These are phyloP conservation scores for Zophobas morio DNA, from an alignment of 1,140 invertebrate species.

Conservation along the genomic window DNA sequence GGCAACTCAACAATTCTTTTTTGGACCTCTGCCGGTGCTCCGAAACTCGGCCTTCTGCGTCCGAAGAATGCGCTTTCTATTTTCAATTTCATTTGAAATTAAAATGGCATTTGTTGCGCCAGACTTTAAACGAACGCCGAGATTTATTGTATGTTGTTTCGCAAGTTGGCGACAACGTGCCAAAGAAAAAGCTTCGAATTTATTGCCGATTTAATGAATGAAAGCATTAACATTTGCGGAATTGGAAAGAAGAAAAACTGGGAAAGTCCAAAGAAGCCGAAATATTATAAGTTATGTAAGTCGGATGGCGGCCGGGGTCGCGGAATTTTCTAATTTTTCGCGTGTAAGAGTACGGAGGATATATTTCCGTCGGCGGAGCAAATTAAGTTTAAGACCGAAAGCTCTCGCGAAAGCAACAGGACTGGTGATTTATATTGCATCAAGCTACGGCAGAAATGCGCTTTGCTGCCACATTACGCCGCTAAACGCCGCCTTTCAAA, in stretches of 20 bases:
- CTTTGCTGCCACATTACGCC: conserved; percentile 15
- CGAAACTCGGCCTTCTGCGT: conserved; percentile 10
- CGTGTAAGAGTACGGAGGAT: conserved; percentile 14
- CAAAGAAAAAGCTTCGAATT: conserved; percentile 28
- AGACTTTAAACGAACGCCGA: conserved; percentile 22
- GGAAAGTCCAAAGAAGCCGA: not conserved
- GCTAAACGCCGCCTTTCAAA: not conserved
- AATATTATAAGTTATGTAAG: conserved; percentile 20
- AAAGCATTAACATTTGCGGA: conserved; percentile 26
- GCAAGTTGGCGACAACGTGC: conserved; percentile 31
- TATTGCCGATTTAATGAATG: conserved; percentile 39
- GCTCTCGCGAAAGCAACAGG: conserved; percentile 36
- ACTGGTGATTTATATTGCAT: conserved; percentile 41
- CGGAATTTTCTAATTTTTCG: conserved; percentile 12
- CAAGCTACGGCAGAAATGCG: conserved; percentile 14
- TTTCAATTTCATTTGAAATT: conserved; percentile 32
- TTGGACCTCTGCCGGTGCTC: conserved; percentile 13
- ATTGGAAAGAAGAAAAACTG: not conserved
- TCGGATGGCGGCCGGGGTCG: not conserved
- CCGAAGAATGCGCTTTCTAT: conserved; percentile 11
- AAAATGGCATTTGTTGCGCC: conserved; percentile 31
- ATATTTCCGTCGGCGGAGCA: conserved; percentile 7
- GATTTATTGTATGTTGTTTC: conserved; percentile 34
- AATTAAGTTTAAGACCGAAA: conserved; percentile 38
- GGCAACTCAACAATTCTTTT: conserved; percentile 30